Evolutionary conservation across 2,113 vertebrate species (phyloP).

Genomic region (Ibidorhyncha struthersii): DNA sequence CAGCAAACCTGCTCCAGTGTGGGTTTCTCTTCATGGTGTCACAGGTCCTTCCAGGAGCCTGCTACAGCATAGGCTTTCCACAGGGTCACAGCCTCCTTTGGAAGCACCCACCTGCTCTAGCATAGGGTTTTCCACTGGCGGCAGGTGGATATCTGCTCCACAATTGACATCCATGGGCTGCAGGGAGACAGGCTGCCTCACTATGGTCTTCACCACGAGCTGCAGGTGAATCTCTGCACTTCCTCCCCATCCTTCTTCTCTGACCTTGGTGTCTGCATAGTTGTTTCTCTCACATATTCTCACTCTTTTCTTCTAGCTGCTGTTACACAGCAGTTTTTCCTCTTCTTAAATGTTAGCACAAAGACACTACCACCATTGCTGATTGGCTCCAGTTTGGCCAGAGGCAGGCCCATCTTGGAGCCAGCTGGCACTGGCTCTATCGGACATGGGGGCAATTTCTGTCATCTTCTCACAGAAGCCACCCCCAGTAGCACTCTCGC

Average conservation of each 20-base stretch:
- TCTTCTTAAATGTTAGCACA: neutral
- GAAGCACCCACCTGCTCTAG: no score
- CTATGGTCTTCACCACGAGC: neutral
- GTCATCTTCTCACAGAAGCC: neutral
- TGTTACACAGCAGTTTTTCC: neutral
- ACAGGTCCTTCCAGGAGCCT: no score
- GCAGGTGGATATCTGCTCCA: neutral
- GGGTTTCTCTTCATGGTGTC: no score
- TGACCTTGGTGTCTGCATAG: neutral
- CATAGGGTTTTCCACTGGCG: fast-evolving
- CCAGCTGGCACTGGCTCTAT: neutral
- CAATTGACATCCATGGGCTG: neutral
- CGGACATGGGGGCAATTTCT: neutral
- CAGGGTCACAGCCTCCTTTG: neutral
- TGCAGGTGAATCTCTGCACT: neutral
- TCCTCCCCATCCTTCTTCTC: no score
- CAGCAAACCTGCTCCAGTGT: no score
- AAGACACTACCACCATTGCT: neutral
- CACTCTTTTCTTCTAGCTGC: neutral
- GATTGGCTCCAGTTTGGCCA: neutral
- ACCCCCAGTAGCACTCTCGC: neutral
- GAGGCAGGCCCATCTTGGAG: no score
- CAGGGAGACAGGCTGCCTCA: neutral
- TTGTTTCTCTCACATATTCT: neutral
- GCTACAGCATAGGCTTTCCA: no score